Evolutionary conservation across 2,797 vertebrate genomes (phyloP).

Genomic region (Channallabes apus): DNA sequence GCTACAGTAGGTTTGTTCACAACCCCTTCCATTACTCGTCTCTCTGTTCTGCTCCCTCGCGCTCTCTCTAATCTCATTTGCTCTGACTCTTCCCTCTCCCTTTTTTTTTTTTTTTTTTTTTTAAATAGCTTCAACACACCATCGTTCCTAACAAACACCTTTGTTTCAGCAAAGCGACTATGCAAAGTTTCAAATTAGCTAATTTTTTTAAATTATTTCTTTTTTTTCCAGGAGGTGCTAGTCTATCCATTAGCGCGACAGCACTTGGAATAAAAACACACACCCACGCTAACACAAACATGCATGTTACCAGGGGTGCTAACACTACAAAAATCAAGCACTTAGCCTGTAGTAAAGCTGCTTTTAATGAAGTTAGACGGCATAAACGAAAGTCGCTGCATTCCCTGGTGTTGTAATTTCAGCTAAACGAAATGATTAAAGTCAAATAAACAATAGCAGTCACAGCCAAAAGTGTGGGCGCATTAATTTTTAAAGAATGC

Average conservation of each 20-base stretch:
- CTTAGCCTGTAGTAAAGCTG: background rate
- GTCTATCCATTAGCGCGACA: constrained; percentile 24
- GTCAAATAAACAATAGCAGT: constrained; percentile 4
- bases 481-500: background rate
- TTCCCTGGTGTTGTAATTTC: background rate
- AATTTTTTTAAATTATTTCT: background rate
- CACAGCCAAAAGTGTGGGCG: background rate
- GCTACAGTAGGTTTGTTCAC: constrained; percentile 19
- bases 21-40: background rate
- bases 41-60: background rate
- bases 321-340: constrained; percentile 11
- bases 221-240: constrained; percentile 1
- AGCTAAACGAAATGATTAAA: constrained; percentile 13
- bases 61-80: constrained; percentile 3
- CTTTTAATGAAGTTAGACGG: constrained; percentile 20
- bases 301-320: constrained; percentile 1
- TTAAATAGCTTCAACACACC: background rate
- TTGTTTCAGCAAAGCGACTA: background rate
- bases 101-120: background rate
- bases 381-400: background rate
- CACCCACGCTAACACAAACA: constrained; percentile 8
- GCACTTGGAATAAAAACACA: constrained; percentile 28
- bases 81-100: background rate
- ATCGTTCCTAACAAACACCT: background rate
- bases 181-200: constrained; percentile 12